A percentile compares a stretch with the other conserved stretches of the same genome.
Conservation (phyloP, 2,888 invertebrate species). For the Lithodes maja region DNA sequence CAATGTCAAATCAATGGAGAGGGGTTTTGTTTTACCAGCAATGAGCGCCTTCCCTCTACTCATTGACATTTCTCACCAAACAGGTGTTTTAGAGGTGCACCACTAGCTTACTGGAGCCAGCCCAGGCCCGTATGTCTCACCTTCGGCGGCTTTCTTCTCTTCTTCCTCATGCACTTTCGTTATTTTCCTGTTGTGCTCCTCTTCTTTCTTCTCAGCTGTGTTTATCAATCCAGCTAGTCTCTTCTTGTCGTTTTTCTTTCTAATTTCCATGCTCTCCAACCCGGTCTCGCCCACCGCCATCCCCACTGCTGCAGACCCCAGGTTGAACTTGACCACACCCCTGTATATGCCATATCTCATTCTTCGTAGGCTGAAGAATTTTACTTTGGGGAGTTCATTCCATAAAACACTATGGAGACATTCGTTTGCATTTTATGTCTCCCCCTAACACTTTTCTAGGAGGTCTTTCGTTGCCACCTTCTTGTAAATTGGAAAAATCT, state of each 20-base stretch:
- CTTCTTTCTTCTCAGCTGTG: not conserved
- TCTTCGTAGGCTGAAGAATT: conserved; percentile 8
- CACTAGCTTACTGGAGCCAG: not conserved
- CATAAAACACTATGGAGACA: not conserved
- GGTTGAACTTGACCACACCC: conserved; percentile 6
- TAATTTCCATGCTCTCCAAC: not conserved
- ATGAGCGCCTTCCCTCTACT: no score
- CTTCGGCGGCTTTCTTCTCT: conserved; percentile 3
- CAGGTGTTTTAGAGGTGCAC: no score
- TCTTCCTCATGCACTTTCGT: conserved; percentile 7
- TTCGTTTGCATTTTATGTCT: conserved; percentile 21
- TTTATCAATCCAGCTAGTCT: not conserved
- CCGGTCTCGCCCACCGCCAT: not conserved
- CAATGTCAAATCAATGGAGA: no score
- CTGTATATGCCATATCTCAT: conserved; percentile 6
- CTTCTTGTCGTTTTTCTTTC: not conserved
- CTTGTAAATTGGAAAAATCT: conserved; percentile 29
- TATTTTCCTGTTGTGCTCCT: not conserved
- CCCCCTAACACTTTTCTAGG: conserved; percentile 2
- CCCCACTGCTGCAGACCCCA: not conserved
- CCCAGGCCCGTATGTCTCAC: conserved; percentile 17
- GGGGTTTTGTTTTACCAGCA: no score
- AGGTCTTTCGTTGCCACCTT: not conserved
- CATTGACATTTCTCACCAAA: no score
- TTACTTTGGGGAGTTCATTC: conserved; percentile 17